phyloP scores from a whole-genome alignment of 2,888 invertebrate genomes.

The Rhagium mordax region DNA sequence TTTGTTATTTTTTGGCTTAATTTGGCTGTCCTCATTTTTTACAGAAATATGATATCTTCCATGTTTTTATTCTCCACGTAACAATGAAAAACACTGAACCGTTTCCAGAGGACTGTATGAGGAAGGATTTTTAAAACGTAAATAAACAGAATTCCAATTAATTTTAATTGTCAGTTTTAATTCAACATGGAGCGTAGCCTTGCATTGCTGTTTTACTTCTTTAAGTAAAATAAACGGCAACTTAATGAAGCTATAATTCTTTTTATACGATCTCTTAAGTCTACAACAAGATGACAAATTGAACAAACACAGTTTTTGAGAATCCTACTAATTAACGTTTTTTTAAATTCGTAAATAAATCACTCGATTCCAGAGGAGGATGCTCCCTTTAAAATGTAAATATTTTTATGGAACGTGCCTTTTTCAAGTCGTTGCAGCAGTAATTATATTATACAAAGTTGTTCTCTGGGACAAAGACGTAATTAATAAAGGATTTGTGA shows the following conservation, averaged over 20 bases:
- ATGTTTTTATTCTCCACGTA: too few relatives aligned
- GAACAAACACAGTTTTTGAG: slow-evolving; percentile 51
- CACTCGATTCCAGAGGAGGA: not conserved
- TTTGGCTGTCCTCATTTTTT: too few relatives aligned
- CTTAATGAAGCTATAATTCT: slow-evolving; percentile 58
- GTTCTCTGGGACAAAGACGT: not conserved
- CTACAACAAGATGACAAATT: slow-evolving; percentile 46
- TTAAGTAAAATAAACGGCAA: slow-evolving; percentile 45
- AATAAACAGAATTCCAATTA: slow-evolving; percentile 58
- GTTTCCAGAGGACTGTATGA: not conserved
- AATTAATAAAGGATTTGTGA: not conserved
- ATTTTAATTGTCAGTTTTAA: slow-evolving; percentile 58
- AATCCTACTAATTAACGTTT: slow-evolving; percentile 13
- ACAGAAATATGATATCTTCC: too few relatives aligned
- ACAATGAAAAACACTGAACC: slow-evolving; percentile 10
- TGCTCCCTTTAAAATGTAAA: not conserved
- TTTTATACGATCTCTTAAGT: slow-evolving; percentile 43
- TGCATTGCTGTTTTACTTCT: slow-evolving; percentile 43
- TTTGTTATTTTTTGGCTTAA: too few relatives aligned
- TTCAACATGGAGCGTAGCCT: slow-evolving; percentile 40
- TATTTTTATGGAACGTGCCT: not conserved
- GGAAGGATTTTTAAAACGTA: slow-evolving; percentile 42
- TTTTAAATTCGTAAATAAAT: slow-evolving; percentile 25
- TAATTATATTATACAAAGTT: not conserved
- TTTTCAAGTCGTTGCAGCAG: not conserved